Base-by-base conservation (phyloP, 1,140 invertebrate genomes). In the Tetramorium alpestre region DNA sequence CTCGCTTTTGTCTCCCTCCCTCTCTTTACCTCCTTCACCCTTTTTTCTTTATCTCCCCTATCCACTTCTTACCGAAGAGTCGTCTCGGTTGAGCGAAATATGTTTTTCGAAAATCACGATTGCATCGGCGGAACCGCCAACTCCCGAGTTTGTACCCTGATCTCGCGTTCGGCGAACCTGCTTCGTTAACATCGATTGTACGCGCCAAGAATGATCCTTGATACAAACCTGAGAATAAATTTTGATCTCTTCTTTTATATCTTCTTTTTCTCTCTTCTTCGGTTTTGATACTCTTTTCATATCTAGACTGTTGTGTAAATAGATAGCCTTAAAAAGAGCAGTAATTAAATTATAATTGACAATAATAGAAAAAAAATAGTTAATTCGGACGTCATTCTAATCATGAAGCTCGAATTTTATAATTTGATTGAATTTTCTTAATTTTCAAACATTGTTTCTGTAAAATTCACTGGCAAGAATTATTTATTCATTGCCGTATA, bases 51-150 rank as follows among this genome's bases (percentile, higher is more conserved):
- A 54, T 67, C 51, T 60, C 38, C 44, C 49, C 33, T 67, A 62
- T 73, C 70, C 60, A 10, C 51, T 85, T 82, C 18, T 69, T 70
- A 51, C 47, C 49, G 25, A 62, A n/a, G 54, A 60, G 51, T 62
- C 80, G 25, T 82, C 67, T 73, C 69, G 80, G n/a, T 47, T 58
- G 11, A 56, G n/a, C 25, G 54, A 75, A 60, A 75, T 60, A 47
- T 75, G 25, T 47, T 84, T 84, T 84, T 84, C 69, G 44, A 84
- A 84, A 84, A 60, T 73, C 41, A 58, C 69, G 51, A 82, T 1
- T 49, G 44, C 41, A 33, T 38, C 69, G 56, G 67, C 8, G 67
- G 25, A 82, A 28, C 18, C 22, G 16, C 3, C 38, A 33, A n/a
- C 13, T 56, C 56, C 16, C 41, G 8, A 73, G 25, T 60, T 73